Base-by-base conservation (phyloP, 2,797 vertebrate species). In the Pseudochirops cupreus region DNA sequence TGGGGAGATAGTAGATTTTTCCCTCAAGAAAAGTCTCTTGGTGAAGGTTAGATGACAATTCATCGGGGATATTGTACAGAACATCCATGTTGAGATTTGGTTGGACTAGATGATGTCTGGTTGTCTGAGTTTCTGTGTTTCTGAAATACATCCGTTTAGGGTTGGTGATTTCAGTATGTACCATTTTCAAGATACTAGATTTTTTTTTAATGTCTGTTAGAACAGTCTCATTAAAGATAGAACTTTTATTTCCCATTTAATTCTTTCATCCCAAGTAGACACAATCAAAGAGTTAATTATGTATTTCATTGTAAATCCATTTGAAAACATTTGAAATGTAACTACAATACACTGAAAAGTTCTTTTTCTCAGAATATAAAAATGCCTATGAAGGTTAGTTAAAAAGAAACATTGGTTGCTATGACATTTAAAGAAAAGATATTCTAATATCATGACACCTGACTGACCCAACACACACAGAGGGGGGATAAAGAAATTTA, bases 301-400 rank as follows among this genome's bases (percentile, higher is more conserved):
- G 74, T 87, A 50, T 26, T 33, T 82, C 74, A 50, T 87, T 50
- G 7, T 87, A 7, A 3, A 26, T 46, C 21, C 9, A 87, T 50
- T 46, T 87, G 74, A 74, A 62, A 62, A 0, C 59, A 62, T 62
- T 31, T 29, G 56, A 39, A 82, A 46, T 74, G 54, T 90, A 89
- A 90, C 67, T 14, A 90, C 0, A 91, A 12, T 31, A 62, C 21
- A 50, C 26, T 52, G 5, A 87, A 82, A 82, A 87, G 74, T 87
- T 93, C 4, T 6, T 94, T 96, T 93, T 39, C 50, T 56, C 93
- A 28, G 4, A 82, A 53, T 53, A 93, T 89, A 92, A 92, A 94
- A 92, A 1, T 89, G 4, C 14, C 50, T 95, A 87, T 62, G 28
- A 95, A 93, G 93, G 92, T 58, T 92, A 26, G 5, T 62, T 89